Evolutionary conservation across 1,140 invertebrate species (phyloP).

Genomic region (Tachypleus tridentatus): DNA sequence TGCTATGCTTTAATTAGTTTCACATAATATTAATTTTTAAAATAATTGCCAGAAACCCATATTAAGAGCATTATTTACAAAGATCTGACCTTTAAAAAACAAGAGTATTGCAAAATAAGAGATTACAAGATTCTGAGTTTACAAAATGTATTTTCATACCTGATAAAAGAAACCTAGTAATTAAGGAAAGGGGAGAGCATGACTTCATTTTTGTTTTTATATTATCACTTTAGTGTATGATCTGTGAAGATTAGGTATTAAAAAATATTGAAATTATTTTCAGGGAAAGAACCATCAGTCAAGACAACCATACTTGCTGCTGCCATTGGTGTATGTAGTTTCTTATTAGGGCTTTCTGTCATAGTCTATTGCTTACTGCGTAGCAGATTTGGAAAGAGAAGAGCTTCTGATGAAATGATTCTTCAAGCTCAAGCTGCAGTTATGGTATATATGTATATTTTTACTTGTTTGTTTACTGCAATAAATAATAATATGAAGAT

Average conservation of each 20-base stretch:
- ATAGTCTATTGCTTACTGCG: conserved; percentile 47
- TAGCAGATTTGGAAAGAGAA: conserved; percentile 39
- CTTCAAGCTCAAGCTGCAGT: conserved; percentile 51
- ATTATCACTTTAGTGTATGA: too few species aligned
- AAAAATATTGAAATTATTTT: too few species aligned
- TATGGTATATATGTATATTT: conserved; percentile 35
- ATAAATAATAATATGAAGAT: too few species aligned
- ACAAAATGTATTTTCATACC: not conserved
- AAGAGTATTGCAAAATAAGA: not conserved
- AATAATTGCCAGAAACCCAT: too few species aligned
- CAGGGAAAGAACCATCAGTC: too few species aligned
- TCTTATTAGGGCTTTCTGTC: conserved; percentile 44
- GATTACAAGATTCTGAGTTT: not conserved
- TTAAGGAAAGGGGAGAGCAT: not conserved
- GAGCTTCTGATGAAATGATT: conserved; percentile 47
- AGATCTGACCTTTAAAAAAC: too few species aligned
- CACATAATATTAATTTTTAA: too few species aligned
- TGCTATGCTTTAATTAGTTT: too few species aligned
- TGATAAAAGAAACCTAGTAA: not conserved
- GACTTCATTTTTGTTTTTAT: too few species aligned
- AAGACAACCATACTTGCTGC: conserved; percentile 36
- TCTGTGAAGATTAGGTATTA: too few species aligned
- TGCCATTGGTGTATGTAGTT: conserved; percentile 46
- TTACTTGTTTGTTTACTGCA: not conserved
- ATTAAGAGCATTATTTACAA: too few species aligned